Conservation (phyloP, 1,140 invertebrate species). For the Mizuhopecten yessoensis region DNA sequence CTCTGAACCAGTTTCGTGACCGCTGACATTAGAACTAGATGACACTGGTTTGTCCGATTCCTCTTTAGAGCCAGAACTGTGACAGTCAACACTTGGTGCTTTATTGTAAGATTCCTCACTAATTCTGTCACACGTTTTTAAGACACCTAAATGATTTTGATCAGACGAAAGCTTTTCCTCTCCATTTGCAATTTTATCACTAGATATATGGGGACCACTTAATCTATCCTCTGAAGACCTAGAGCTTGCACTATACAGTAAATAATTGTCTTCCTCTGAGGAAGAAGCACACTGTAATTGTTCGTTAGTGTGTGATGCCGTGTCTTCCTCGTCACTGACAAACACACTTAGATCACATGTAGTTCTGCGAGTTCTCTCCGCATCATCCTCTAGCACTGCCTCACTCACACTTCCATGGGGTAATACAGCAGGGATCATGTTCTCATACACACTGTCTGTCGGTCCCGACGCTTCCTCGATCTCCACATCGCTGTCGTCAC, state of each 20-base stretch:
- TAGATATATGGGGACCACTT: neutral
- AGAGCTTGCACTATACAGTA: neutral
- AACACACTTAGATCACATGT: neutral
- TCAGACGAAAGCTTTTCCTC: too few relatives aligned
- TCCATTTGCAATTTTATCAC: neutral
- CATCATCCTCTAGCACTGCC: constrained; percentile 13
- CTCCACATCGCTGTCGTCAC: constrained; percentile 15
- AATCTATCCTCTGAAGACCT: neutral
- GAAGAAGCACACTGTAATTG: neutral
- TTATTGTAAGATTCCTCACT: neutral
- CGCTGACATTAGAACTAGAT: neutral
- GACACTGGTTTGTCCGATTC: neutral
- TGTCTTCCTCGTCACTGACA: neutral
- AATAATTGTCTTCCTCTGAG: constrained; percentile 5
- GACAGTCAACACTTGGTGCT: neutral
- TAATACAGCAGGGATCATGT: neutral
- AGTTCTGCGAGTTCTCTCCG: neutral
- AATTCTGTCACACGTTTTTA: neutral
- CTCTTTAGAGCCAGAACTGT: neutral
- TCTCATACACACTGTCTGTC: neutral
- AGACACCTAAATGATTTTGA: neutral
- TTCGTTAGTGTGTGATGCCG: neutral
- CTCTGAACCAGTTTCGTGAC: neutral
- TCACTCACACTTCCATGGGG: constrained; percentile 10
- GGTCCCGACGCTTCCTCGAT: neutral